Base-by-base conservation (phyloP, 2,888 invertebrate genomes). In the Tholera decimalis region DNA sequence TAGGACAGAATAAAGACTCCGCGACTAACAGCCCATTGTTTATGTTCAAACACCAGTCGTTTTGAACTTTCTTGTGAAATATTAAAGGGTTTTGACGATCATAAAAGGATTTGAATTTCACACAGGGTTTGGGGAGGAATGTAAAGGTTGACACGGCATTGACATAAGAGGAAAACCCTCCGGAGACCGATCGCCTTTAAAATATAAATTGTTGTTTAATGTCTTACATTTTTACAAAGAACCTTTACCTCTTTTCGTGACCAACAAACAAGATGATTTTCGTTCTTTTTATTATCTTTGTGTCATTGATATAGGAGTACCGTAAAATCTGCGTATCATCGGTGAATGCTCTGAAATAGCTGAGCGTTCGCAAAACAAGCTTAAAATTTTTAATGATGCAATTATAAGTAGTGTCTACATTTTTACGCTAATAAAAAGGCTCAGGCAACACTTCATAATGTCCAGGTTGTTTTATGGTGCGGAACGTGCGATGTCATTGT, bases 401-500 rank as follows among this genome's bases (percentile, higher is more conserved):
- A 90, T 92, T 89, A 90, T 86, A 85, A 87, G 82, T 85, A 83
- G 80, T 85, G 81, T 86, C 87, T 88, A 88, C 87, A 88, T 89
- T 91, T 90, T 89, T 84, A 82, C 80, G 83, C 82, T 85, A 88
- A 83, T 88, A 90, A 89, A 89, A 89, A 87, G 88, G 82, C 87
- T 82, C 76, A 79, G 85, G 86, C 84, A 88, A 86, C 86, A 88
- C 86, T 89, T 90, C 88, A 88, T 93, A 91, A 91, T 88, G 91
- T 93, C 89, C 92, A 92, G 92, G 91, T 90, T 91, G 90, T 89
- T 94, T 93, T 93, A 93, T 93, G 92, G 93, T 93, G 93, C 93
- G 93, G 93, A 94, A 94, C 94, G 92, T 88, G 89, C 91, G 90
- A 93, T 93, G 94, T 95, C 94, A 94, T 94, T 94, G 95, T 95